Evolutionary conservation across 2,797 vertebrate species (phyloP), one percentile per base, ranked within the genome.

Genomic region (Staurois parvus): DNA sequence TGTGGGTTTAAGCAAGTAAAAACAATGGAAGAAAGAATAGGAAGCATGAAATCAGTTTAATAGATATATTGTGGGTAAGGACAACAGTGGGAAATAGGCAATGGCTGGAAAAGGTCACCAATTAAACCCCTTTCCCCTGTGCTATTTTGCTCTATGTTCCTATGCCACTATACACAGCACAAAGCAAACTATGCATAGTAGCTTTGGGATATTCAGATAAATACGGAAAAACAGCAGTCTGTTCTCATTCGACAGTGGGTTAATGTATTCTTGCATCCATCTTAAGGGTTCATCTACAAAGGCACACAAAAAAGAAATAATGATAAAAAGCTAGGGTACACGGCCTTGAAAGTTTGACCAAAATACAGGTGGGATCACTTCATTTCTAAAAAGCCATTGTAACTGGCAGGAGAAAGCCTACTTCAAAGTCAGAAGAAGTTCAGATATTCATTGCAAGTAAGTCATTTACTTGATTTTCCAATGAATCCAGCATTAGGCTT

Each of bases 401-500:
- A 89, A 90, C 88, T 84, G 89, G 85, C 40, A 77, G 75, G 78
- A 83, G 88, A 73, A 89, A 83, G 15, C 83, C 84, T 72, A 80
- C 87, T 92, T 90, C 87, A 91, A 92, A 91, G 88, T 93, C 91
- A 88, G 87, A 90, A 92, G 88, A 88, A 91, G 80, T 88, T 91
- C 76, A 84, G 91, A 91, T 92, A 94, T 91, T 94, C 92, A 91
- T 90, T 92, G 91, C 88, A 90, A 91, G 89, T 91, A 90, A 91
- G 89, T 91, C 91, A 93, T 94, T 95, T 94, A 94, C 92, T 92
- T 92, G 93, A 93, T 95, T 95, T 93, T 93, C 93, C 93, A 94
- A 95, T 94, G 94, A 95, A 95, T 93, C 91, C 88, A 26, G 90
- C 91, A 93, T 93, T 94, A 95, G 91, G 93, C 95, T 94, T 92